Conservation (phyloP, 1,140 invertebrate genomes). For the Drosophila seguyi region DNA sequence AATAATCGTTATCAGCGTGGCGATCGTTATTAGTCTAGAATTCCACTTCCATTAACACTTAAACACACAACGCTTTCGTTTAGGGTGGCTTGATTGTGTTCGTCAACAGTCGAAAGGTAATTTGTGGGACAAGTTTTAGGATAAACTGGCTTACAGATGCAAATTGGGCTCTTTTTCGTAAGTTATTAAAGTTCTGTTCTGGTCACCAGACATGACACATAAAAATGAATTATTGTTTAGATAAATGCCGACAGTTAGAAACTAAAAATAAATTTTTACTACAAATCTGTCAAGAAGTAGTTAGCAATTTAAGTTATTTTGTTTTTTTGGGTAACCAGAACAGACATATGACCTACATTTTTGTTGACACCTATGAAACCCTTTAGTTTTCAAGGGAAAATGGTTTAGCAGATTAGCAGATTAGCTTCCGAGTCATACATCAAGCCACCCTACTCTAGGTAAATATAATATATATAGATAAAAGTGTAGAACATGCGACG, state of each 20-base stretch:
- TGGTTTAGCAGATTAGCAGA: slow-evolving; percentile 10
- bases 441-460: slow-evolving; percentile 38
- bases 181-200: slow-evolving; percentile 2
- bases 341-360: neutral
- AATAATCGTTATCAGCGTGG: slow-evolving; percentile 38
- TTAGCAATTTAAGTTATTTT: slow-evolving; percentile 3
- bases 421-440: slow-evolving; percentile 25
- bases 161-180: neutral
- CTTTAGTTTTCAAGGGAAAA: slow-evolving; percentile 7
- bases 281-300: slow-evolving; percentile 2
- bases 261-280: slow-evolving; percentile 12
- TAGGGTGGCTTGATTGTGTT: slow-evolving; percentile 16
- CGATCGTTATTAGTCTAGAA: slow-evolving; percentile 49
- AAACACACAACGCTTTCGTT: slow-evolving; percentile 40
- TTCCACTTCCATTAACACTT: slow-evolving; percentile 45
- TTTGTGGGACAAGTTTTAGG: slow-evolving; percentile 4
- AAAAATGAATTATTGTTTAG: slow-evolving; percentile 12
- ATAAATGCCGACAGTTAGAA: slow-evolving; percentile 27
- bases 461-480: slow-evolving; percentile 45
- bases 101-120: slow-evolving; percentile 1
- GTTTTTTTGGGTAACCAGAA: slow-evolving; percentile 1
- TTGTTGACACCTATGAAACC: neutral
- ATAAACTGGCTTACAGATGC: neutral
- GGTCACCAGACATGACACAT: neutral
- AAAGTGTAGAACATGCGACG: slow-evolving; percentile 62